These are phyloP conservation scores for Pyrochroa serraticornis DNA, from an alignment of 2,888 invertebrate species.

Conservation along the genomic window DNA sequence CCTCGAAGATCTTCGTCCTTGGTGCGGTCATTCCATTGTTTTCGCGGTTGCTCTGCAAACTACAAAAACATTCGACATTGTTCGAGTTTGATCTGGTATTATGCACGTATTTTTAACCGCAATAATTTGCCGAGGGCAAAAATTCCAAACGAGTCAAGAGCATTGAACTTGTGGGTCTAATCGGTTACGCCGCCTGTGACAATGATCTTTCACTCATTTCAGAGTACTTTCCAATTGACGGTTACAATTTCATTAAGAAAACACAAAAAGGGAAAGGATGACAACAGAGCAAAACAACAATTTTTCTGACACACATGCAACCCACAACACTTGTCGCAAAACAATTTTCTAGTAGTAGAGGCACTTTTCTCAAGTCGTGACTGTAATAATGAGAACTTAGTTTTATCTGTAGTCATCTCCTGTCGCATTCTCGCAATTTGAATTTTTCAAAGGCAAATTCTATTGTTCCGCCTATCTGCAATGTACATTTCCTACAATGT, in stretches of 20 bases:
- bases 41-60: neutral
- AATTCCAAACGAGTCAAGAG: slow-evolving; percentile 28
- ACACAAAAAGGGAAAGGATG: no score
- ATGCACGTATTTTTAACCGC: slow-evolving; percentile 21
- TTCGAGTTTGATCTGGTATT: slow-evolving; percentile 5
- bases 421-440: slow-evolving; percentile 18
- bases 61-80: neutral
- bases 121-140: slow-evolving; percentile 25
- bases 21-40: neutral
- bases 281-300: no score
- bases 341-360: no score
- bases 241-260: slow-evolving; percentile 10
- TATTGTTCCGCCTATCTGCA: slow-evolving; percentile 14
- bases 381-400: slow-evolving; percentile 17
- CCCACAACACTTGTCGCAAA: no score
- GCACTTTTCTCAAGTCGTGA: slow-evolving; percentile 12
- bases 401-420: slow-evolving; percentile 12
- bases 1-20: neutral
- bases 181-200: slow-evolving; percentile 15
- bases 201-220: neutral
- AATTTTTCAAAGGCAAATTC: slow-evolving; percentile 12
- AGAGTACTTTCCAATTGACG: neutral
- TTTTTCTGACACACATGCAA: no score
- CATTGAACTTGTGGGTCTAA: slow-evolving; percentile 28
- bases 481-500: neutral